Percentiles rank a stretch among this genome's conserved stretches.
phyloP scores from a whole-genome alignment of 92 coral and sea anemone species.

The Parazoanthus atlanticus region DNA sequence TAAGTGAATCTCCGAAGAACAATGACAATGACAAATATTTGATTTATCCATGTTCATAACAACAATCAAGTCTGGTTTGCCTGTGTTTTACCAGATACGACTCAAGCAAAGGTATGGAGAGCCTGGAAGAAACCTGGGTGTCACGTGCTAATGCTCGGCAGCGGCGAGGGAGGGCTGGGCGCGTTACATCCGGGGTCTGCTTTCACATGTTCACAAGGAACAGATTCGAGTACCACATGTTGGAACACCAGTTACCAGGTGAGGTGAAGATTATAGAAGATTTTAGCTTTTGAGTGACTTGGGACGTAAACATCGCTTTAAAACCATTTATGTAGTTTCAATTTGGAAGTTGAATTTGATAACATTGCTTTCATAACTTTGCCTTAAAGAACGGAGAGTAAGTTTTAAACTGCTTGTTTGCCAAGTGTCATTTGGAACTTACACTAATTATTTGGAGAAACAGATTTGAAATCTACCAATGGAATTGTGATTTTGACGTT shows the following conservation, averaged over 20 bases:
- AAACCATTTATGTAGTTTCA: too few relatives aligned
- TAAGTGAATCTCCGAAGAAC: too few relatives aligned
- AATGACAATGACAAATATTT: not conserved
- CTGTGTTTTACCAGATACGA: constrained; percentile 66
- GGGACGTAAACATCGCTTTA: too few relatives aligned
- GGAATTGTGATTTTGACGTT: too few relatives aligned
- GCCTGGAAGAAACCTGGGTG: constrained; percentile 93
- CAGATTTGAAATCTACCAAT: too few relatives aligned
- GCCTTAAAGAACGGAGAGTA: too few relatives aligned
- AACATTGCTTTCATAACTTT: too few relatives aligned
- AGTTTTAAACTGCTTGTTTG: too few relatives aligned
- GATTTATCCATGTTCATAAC: too few relatives aligned
- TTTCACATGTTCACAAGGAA: constrained; percentile 89
- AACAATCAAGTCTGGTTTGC: not conserved
- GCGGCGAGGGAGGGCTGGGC: constrained; percentile 98
- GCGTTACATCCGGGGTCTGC: constrained; percentile 98
- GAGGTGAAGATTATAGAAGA: not conserved
- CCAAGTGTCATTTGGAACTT: too few relatives aligned
- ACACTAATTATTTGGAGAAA: too few relatives aligned
- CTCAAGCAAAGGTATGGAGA: constrained; percentile 95
- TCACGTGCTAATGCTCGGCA: constrained; percentile 99
- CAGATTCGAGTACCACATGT: constrained; percentile 72
- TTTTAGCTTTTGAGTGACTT: not conserved
- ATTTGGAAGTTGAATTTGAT: too few relatives aligned
- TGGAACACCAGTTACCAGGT: constrained; percentile 87